Conservation (phyloP, 2,888 invertebrate species). For the Melikaiella ostensackeni region DNA sequence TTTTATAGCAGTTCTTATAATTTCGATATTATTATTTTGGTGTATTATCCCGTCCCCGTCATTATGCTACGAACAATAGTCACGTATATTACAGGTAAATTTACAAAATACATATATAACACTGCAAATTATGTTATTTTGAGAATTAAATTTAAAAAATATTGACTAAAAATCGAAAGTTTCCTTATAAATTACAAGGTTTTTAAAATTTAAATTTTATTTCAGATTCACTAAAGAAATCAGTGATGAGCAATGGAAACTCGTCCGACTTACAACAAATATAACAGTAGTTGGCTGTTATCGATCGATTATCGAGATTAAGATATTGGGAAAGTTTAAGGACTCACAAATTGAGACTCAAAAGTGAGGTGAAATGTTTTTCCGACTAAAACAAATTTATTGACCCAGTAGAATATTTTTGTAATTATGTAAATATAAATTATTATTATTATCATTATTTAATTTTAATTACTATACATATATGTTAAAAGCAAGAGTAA, state of each 20-base stretch:
- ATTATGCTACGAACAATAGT: background rate
- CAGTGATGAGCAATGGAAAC: background rate
- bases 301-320: background rate
- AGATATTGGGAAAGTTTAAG: background rate
- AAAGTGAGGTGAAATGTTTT: background rate
- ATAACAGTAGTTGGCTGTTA: background rate
- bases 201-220: background rate
- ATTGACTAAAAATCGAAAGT: background rate
- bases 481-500: background rate
- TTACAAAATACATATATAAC: background rate
- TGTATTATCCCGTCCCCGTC: background rate
- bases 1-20: conserved; percentile 59
- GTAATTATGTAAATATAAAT: conserved; percentile 1
- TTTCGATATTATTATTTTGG: conserved; percentile 51
- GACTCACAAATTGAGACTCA: background rate
- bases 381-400: background rate
- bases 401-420: background rate
- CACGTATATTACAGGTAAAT: background rate
- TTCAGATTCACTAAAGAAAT: background rate
- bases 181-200: background rate
- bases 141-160: background rate
- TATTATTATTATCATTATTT: background rate
- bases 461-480: background rate
- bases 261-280: background rate
- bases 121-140: background rate